Percentiles rank a stretch among this genome's conserved stretches.
Conservation (phyloP, 2,113 vertebrate species). For the Apus apus region DNA sequence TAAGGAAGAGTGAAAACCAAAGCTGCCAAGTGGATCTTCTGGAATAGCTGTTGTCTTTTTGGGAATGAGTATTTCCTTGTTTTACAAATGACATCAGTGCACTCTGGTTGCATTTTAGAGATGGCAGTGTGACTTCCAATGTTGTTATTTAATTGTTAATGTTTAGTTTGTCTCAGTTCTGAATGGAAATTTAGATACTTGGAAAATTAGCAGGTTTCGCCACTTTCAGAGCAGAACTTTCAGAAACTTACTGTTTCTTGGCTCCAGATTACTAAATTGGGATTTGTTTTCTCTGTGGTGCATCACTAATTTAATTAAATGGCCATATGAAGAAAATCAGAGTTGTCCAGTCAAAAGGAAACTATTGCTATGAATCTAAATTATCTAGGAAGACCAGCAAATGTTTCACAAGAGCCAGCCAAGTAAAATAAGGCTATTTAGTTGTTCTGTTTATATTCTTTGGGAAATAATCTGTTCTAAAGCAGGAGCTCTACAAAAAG, state of each 20-base stretch:
- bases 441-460: constrained; percentile 25
- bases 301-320: background rate
- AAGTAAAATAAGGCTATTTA: background rate
- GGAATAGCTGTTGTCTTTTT: background rate
- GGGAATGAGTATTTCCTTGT: background rate
- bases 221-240: background rate
- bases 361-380: background rate
- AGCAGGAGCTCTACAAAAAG: background rate
- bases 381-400: background rate
- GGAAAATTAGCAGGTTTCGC: background rate
- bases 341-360: background rate
- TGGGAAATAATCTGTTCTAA: background rate
- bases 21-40: background rate
- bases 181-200: background rate
- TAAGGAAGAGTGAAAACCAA: background rate
- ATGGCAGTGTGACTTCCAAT: background rate
- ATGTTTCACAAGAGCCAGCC: background rate
- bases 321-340: background rate
- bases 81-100: background rate
- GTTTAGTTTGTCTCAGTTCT: background rate
- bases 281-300: background rate
- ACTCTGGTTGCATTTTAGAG: background rate
- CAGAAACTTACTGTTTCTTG: background rate
- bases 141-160: background rate
- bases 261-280: background rate